A percentile compares a stretch with the other conserved stretches of the same genome.
phyloP scores from a whole-genome alignment of 2,113 vertebrate genomes.

The Aramus guarauna region DNA sequence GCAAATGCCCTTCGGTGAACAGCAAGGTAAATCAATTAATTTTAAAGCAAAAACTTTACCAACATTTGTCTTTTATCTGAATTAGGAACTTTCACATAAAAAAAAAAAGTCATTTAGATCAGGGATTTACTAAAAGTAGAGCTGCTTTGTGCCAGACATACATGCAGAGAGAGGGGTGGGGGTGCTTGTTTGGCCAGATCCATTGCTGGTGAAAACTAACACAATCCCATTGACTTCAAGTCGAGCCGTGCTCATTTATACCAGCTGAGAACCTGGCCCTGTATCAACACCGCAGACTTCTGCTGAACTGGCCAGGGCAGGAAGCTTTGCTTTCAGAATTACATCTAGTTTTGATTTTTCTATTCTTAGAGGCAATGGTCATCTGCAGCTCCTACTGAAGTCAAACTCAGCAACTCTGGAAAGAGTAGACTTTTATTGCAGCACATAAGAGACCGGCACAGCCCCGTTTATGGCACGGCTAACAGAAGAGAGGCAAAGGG shows the following conservation, averaged over 20 bases:
- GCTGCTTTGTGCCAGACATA: background rate
- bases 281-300: background rate
- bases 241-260: background rate
- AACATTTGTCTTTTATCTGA: background rate
- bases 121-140: background rate
- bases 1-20: background rate
- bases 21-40: background rate
- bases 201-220: constrained; percentile 5
- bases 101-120: background rate
- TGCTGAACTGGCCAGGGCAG: background rate
- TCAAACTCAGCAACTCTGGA: background rate
- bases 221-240: background rate
- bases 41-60: background rate
- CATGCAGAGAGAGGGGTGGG: accelerated
- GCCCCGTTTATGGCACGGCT: background rate
- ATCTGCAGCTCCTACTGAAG: background rate
- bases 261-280: constrained; percentile 30
- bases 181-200: background rate
- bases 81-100: background rate
- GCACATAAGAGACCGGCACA: background rate
- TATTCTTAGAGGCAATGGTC: background rate
- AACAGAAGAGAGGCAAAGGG: background rate
- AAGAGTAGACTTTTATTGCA: background rate
- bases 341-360: background rate
- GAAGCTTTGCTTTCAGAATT: background rate